Conservation (phyloP, 2,888 invertebrate genomes). For the Apotomis betuletana region DNA sequence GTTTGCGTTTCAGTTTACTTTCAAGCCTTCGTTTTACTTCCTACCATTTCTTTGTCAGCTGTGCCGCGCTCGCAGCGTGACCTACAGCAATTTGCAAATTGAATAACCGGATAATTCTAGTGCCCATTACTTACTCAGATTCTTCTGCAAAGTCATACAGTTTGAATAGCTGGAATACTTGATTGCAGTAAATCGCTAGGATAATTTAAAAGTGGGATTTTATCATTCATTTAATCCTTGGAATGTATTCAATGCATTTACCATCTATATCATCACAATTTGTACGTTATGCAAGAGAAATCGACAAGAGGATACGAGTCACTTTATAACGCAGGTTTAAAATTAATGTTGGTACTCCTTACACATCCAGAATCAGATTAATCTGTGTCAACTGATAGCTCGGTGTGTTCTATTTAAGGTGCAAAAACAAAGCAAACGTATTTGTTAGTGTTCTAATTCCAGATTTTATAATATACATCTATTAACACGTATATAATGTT, state of each 20-base stretch:
- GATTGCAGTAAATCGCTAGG: conserved; percentile 6
- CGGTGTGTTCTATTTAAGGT: not conserved
- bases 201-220: not conserved
- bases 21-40: conserved; percentile 42
- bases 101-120: conserved; percentile 36
- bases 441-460: no score
- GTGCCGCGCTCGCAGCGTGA: conserved; percentile 16
- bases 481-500: no score
- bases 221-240: not conserved
- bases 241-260: not conserved
- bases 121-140: conserved; percentile 24
- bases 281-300: not conserved
- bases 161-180: conserved; percentile 14
- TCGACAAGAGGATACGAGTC: not conserved
- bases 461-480: no score
- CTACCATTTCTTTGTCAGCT: conserved; percentile 3
- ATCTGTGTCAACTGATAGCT: conserved; percentile 19
- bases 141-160: conserved; percentile 25
- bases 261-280: not conserved
- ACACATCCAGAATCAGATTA: conserved; percentile 1
- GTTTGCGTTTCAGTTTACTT: conserved; percentile 59
- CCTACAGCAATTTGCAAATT: conserved; percentile 33
- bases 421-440: not conserved
- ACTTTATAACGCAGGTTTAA: conserved; percentile 4
- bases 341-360: conserved; percentile 3